Evolutionary conservation across 2,888 invertebrate species (phyloP), one percentile per base, ranked within the genome.

Genomic region (Pristionchus entomophagus): DNA sequence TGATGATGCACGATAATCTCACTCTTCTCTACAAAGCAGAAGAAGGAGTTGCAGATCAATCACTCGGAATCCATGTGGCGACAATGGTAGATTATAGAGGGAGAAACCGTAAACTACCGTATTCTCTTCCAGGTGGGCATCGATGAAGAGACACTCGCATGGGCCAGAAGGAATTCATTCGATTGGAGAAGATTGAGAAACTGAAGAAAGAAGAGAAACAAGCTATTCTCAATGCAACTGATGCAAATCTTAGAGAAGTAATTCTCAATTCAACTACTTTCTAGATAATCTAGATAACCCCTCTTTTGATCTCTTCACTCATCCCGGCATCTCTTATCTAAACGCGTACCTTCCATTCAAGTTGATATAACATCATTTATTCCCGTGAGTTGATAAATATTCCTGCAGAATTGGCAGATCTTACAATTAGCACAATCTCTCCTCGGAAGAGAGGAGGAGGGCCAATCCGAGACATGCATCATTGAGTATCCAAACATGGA

Each of bases 31-130:
- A 92, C 86, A 88, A 91, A 82, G 89, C 93, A 22, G 84, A 87
- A 19, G 87, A 87, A 1, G 93, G 93, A 2, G 89, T 92, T 14
- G 91, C 93, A 6, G 89, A 90, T 35, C 86, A n/a, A 45, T 92
- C 92, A 0, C 92, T 93, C 59, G 93, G 93, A 14, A 65, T 93
- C 22, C 86, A 90, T 45, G 91, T 93, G 12, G 92, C 92, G 5
- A 87, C 88, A 80, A 88, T 90, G 88, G 92, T n/a, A n/a, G n/a
- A n/a, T n/a, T 93, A 45, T 89, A 89, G 35, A 10, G 29, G 38
- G 14, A 32, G 51, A 5, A 10, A 8, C 5, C 29, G 6, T 45
- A 14, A 10, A 14, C 45, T 10, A 45, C 6, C 45, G 45, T n/a
- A n/a, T n/a, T n/a, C n/a, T n/a, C n/a, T n/a, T n/a, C n/a, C 2